Base-by-base conservation (phyloP, 2,113 vertebrate genomes). In the Amblyopsis rosae region DNA sequence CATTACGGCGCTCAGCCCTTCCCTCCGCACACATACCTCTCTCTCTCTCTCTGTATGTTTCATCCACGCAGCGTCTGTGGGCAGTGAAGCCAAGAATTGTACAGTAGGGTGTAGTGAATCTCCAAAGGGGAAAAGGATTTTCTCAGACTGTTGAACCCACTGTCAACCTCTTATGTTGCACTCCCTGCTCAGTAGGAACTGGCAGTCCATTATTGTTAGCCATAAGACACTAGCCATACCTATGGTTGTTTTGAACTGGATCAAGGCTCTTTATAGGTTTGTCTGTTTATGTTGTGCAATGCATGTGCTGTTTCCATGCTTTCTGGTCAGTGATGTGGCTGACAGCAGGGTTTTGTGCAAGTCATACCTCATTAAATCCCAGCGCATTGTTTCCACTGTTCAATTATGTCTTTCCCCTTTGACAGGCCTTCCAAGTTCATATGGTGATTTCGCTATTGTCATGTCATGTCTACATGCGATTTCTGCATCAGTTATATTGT, bases 231-330 rank as follows among this genome's bases (percentile, higher is more conserved):
- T 26, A 26, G 3, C 35, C 35, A 41, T 41, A 8, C 35, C 7
- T 41, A 41, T 41, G 35, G 35, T 41, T 2, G n/a, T n/a, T n/a
- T n/a, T n/a, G n/a, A 26, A 26, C 26, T 26, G 26, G 2, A 26
- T 26, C 26, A 26, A 26, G 26, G 26, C 26, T 26, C 26, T 26
- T 94, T 90, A 92, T 92, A 93, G 93, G 92, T 93, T 92, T 90
- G 46, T 58, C 60, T 7, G 50, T 94, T 93, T 10, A 93, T 94
- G 81, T 84, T 67, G 82, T 73, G 49, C 61, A 66, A 81, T 68
- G 76, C 79, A 59, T 79, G 72, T 67, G 51, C 50, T 48, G 49
- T 79, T 75, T 70, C 67, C 67, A 76, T 65, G 72, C 69, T 15
- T 41, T 71, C 75, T 48, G 48, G 69, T 47, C 57, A 57, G 15